A percentile compares a stretch with the other conserved stretches of the same genome.
These are phyloP conservation scores for Dryoscopus gambensis DNA, from an alignment of 2,113 vertebrate genomes.

Conservation along the genomic window DNA sequence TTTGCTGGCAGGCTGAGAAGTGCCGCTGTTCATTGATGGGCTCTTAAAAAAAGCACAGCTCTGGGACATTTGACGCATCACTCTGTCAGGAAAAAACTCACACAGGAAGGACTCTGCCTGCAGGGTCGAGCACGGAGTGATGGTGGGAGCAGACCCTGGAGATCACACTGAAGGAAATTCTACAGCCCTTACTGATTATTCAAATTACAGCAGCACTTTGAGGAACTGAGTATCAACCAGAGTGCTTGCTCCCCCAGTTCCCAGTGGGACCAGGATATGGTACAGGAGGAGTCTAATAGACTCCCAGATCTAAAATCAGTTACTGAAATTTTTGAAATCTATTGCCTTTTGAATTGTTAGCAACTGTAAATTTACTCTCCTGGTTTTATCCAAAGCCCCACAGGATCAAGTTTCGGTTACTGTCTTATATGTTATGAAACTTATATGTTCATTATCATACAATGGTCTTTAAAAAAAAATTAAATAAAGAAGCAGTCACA, in stretches of 20 bases:
- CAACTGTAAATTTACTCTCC: background rate
- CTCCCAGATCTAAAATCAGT: background rate
- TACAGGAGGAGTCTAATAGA: background rate
- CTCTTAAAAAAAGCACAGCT: background rate
- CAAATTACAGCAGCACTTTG: background rate
- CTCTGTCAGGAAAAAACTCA: background rate
- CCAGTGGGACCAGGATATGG: background rate
- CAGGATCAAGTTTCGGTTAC: background rate
- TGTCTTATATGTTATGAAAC: background rate
- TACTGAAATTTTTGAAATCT: background rate
- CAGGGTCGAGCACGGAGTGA: accelerated
- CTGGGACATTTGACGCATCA: accelerated
- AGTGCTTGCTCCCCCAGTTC: background rate
- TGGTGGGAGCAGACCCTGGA: background rate
- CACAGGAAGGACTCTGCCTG: background rate
- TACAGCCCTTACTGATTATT: background rate
- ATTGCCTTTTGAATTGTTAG: background rate
- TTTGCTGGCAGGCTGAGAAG: background rate
- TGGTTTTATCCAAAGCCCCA: background rate
- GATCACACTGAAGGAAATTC: background rate
- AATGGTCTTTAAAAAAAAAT: background rate
- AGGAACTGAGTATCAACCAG: background rate
- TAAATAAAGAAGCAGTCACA: background rate
- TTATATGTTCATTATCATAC: background rate
- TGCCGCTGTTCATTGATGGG: background rate